A percentile compares a stretch with the other conserved stretches of the same genome.
Evolutionary conservation across 2,888 invertebrate species (phyloP).

Genomic region (Bedellia somnulentella): DNA sequence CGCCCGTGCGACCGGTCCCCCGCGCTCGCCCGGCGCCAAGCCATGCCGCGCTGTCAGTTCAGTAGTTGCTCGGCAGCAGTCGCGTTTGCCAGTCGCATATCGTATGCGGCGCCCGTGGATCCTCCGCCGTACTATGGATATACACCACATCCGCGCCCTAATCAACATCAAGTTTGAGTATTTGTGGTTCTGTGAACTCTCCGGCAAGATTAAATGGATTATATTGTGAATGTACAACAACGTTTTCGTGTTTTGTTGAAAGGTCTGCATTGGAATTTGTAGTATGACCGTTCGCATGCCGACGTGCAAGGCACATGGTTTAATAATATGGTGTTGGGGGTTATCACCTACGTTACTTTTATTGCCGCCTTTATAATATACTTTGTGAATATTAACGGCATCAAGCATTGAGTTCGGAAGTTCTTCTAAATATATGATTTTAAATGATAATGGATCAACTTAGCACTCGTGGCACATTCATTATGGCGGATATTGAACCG

Average conservation of each 20-base stretch:
- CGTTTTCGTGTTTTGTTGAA: conserved; percentile 27
- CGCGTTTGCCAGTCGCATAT: conserved; percentile 52
- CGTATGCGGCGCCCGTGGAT: conserved; percentile 43
- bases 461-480: conserved; percentile 51
- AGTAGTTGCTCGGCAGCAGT: conserved; percentile 54
- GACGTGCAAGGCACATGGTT: conserved; percentile 57
- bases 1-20: conserved; percentile 13
- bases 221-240: conserved; percentile 51
- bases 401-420: too few relatives aligned
- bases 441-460: too few relatives aligned
- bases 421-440: too few relatives aligned
- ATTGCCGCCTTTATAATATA: too few relatives aligned
- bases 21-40: conserved; percentile 15
- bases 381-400: too few relatives aligned
- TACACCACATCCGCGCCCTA: conserved; percentile 51
- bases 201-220: conserved; percentile 58
- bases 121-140: conserved; percentile 53
- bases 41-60: conserved; percentile 19
- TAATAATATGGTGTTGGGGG: conserved; percentile 45
- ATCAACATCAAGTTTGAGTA: conserved; percentile 50
- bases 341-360: too few relatives aligned
- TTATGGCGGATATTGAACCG: conserved; percentile 34
- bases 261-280: conserved; percentile 57
- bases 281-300: conserved; percentile 45
- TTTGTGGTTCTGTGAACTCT: conserved; percentile 55